A percentile compares a stretch with the other conserved stretches of the same genome.
Evolutionary conservation across 2,113 vertebrate genomes (phyloP).

Genomic region (Lipophrys pholis): DNA sequence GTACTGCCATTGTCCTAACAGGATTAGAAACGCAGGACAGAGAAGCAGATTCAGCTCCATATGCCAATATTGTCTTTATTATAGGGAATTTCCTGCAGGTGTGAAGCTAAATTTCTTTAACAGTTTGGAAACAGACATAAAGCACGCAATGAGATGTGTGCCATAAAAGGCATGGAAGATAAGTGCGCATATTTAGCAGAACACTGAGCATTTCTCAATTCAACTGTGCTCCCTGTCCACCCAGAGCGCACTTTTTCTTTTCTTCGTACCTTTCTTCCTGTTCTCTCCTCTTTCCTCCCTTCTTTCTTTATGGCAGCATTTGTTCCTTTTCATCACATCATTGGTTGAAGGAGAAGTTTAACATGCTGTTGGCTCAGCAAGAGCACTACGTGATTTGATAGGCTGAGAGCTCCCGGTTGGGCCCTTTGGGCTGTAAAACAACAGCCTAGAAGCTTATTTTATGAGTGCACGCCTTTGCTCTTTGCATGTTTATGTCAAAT

Average conservation of each 20-base stretch:
- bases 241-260: conserved; percentile 45
- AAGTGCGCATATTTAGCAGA: conserved; percentile 81
- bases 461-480: conserved; percentile 79
- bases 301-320: conserved; percentile 68
- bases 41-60: conserved; percentile 31
- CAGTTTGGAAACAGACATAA: conserved; percentile 80
- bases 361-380: conserved; percentile 75
- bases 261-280: conserved; percentile 11
- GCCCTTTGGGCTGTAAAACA: conserved; percentile 78
- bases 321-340: conserved; percentile 74
- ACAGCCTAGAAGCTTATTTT: conserved; percentile 72
- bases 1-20: conserved; percentile 12
- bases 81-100: conserved; percentile 67
- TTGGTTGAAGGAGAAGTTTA: conserved; percentile 70
- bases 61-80: conserved; percentile 65
- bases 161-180: conserved; percentile 80
- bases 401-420: conserved; percentile 39
- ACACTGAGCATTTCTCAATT: conserved; percentile 70
- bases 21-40: conserved; percentile 24
- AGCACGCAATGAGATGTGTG: conserved; percentile 83
- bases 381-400: conserved; percentile 66
- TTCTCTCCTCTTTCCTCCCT: background rate
- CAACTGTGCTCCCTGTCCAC: conserved; percentile 7
- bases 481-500: conserved; percentile 84
- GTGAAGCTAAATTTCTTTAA: conserved; percentile 71